Evolutionary conservation across 1,140 invertebrate genomes (phyloP).

Genomic region (Eubasilissa regina): DNA sequence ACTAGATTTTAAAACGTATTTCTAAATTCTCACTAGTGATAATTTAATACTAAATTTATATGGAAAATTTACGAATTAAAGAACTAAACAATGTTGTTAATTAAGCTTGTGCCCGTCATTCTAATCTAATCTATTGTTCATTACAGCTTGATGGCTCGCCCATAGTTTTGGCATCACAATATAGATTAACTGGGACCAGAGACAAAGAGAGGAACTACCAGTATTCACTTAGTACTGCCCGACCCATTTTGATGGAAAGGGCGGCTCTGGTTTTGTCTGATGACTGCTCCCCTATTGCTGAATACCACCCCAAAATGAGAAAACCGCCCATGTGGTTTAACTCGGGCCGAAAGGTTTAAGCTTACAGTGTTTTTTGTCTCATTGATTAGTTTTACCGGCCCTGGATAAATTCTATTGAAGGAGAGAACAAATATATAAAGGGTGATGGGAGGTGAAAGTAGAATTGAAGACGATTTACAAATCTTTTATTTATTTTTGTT

Average conservation of each 20-base stretch:
- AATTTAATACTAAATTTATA: too few relatives aligned
- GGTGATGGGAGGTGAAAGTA: too few relatives aligned
- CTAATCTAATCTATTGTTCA: too few relatives aligned
- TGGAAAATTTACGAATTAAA: too few relatives aligned
- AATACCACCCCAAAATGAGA: background rate
- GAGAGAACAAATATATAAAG: background rate
- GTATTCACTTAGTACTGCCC: background rate
- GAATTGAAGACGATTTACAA: too few relatives aligned
- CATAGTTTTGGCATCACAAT: background rate
- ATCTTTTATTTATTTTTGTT: too few relatives aligned
- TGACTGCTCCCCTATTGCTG: background rate
- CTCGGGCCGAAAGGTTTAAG: background rate
- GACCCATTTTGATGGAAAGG: conserved; percentile 5
- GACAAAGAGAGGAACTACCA: background rate
- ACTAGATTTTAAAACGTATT: too few relatives aligned
- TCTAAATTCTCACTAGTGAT: too few relatives aligned
- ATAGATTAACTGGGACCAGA: background rate
- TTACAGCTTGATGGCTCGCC: background rate
- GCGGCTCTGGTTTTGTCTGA: background rate
- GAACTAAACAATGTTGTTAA: too few relatives aligned
- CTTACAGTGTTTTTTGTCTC: background rate
- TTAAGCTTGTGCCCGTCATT: too few relatives aligned
- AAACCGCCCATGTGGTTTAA: background rate
- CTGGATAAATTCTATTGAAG: background rate
- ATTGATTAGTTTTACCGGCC: background rate